Conservation (phyloP, 2,797 vertebrate species). For the Odontamblyopus rebecca region DNA sequence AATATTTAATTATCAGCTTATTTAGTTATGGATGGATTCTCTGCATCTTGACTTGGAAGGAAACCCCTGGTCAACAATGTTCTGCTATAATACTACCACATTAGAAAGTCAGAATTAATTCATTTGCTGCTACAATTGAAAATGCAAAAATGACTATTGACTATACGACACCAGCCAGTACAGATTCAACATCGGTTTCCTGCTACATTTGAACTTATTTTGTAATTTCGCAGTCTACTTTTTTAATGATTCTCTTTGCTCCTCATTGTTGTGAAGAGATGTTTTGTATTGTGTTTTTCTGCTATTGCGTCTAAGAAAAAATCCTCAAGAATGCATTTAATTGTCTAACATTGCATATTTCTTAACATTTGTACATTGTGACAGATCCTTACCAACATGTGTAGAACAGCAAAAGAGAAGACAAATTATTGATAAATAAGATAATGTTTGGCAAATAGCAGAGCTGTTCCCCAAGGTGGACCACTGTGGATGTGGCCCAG, state of each 20-base stretch:
- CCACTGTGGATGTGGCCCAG: slow-evolving; percentile 49
- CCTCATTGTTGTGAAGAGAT: neutral
- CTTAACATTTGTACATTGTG: no score
- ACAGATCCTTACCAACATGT: neutral
- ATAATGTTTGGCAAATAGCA: slow-evolving; percentile 30
- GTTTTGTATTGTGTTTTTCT: neutral
- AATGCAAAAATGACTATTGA: no score
- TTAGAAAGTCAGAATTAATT: no score
- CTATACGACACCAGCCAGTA: no score
- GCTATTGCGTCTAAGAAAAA: neutral
- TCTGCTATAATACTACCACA: no score
- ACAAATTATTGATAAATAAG: slow-evolving; percentile 11
- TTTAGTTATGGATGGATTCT: neutral
- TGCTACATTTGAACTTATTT: no score
- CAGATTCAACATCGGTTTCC: no score
- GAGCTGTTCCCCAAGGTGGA: slow-evolving; percentile 59
- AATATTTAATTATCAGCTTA: neutral
- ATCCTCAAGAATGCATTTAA: no score
- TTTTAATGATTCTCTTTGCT: neutral
- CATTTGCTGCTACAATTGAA: no score
- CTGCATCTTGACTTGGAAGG: neutral
- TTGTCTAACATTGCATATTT: no score
- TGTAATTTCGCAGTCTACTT: no score
- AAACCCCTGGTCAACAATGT: neutral
- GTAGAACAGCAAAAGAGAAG: slow-evolving; percentile 2